Evolutionary conservation across 1,140 invertebrate species (phyloP), one percentile per base, ranked within the genome.

Genomic region (Tetragonula clypearis): DNA sequence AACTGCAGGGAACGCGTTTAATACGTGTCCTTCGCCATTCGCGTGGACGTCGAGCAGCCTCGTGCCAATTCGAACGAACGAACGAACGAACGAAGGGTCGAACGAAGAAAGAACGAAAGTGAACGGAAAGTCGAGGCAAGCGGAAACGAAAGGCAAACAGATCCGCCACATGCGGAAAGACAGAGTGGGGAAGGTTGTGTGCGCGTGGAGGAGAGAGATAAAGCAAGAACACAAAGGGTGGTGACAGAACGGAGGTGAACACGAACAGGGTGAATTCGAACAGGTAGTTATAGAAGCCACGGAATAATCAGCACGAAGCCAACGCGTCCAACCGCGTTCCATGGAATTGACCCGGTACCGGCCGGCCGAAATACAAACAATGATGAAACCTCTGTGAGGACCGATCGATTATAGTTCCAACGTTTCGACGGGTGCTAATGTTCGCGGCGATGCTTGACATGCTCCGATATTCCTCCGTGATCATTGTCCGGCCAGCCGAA

Each of bases 251-350:
- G 41, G n/a, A 0, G 41, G 41, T 49, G 41, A 49, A 49, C 41
- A 49, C 41, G 41, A 49, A 49, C 35, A 66, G 71, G 21, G 26
- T 56, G 83, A 74, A 74, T 79, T 68, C 58, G 78, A 88, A 77
- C 75, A 66, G 82, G 60, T 75, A 79, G 84, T 86, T 89, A 84
- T 88, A 80, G 81, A 90, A 88, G 66, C 85, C 68, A 77, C 90
- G 87, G 89, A 91, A 93, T 92, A 92, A 93, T 93, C 85, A 93
- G 91, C 88, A 79, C 78, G 84, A 87, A 90, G 85, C 84, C 84
- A 87, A 76, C 53, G 69, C 80, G 58, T 82, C 79, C 90, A 72
- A 72, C 76, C 8, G 41, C 41, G 87, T 91, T 88, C 84, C 83
- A 86, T 89, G 88, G 85, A 90, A 90, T 89, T 90, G 84, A 85